Evolutionary conservation across 1,140 invertebrate species (phyloP).

Genomic region (Eumaeus atala): DNA sequence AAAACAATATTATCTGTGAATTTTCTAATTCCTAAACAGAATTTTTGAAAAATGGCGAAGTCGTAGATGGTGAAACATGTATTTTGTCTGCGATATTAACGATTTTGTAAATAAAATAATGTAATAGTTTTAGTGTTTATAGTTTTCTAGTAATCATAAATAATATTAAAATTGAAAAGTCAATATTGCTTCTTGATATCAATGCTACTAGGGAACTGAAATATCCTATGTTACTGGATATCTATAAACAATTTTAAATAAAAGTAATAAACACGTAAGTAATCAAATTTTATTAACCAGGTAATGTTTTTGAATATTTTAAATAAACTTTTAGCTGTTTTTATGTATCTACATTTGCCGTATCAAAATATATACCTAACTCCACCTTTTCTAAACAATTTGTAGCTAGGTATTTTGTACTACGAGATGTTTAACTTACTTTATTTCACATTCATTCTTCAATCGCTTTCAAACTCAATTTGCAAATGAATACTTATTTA

Average conservation of each 20-base stretch:
- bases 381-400: background rate
- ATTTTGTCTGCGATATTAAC: slow-evolving; percentile 44
- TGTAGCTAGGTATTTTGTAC: too few species aligned
- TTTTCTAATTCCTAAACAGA: slow-evolving; percentile 28
- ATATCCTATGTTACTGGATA: slow-evolving; percentile 37
- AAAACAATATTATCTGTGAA: slow-evolving; percentile 10
- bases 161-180: slow-evolving; percentile 22
- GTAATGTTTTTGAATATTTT: background rate
- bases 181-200: slow-evolving; percentile 26
- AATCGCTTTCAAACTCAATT: background rate
- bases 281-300: background rate
- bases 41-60: slow-evolving; percentile 65
- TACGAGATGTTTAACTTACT: too few species aligned
- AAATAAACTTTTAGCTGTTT: background rate
- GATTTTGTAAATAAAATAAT: slow-evolving; percentile 48
- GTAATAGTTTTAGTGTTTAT: slow-evolving; percentile 37
- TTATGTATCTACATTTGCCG: background rate
- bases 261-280: slow-evolving; percentile 43
- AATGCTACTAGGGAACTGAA: slow-evolving; percentile 41
- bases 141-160: slow-evolving; percentile 31
- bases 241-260: slow-evolving; percentile 40
- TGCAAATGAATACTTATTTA: background rate
- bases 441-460: too few species aligned
- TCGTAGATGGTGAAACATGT: slow-evolving; percentile 49
- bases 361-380: background rate